Conservation (phyloP, 1,140 invertebrate genomes). For the Teleopsis dalmanni region DNA sequence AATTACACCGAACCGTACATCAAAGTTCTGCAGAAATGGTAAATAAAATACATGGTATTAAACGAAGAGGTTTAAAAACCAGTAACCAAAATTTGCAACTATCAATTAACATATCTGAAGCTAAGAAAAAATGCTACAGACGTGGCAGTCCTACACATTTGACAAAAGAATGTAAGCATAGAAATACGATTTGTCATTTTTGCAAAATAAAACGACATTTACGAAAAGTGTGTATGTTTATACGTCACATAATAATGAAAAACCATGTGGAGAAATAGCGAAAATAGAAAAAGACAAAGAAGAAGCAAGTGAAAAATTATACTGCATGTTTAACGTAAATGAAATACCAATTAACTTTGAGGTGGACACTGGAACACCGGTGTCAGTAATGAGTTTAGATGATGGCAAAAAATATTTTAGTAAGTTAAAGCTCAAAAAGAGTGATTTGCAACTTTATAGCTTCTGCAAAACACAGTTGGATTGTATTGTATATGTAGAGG, state of each 20-base stretch:
- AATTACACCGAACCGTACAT: neutral
- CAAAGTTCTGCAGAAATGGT: neutral
- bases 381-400: neutral
- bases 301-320: neutral
- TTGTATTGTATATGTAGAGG: neutral
- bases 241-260: neutral
- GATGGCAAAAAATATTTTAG: neutral
- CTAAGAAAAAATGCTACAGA: neutral
- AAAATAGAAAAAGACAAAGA: neutral
- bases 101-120: neutral
- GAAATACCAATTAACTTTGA: neutral
- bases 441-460: neutral
- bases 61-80: too few species aligned
- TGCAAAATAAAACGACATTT: neutral
- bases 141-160: neutral
- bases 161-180: neutral
- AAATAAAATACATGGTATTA: neutral
- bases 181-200: slow-evolving; percentile 1
- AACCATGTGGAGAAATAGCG: neutral
- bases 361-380: neutral
- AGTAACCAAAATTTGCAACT: too few species aligned
- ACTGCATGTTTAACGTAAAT: neutral
- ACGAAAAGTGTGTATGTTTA: neutral
- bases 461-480: neutral
- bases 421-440: neutral